Percentiles rank a stretch among this genome's conserved stretches.
Conservation (phyloP, 30 jellyfish, hydroid and myxozoan genomes). For the Nemopilema nomurai region DNA sequence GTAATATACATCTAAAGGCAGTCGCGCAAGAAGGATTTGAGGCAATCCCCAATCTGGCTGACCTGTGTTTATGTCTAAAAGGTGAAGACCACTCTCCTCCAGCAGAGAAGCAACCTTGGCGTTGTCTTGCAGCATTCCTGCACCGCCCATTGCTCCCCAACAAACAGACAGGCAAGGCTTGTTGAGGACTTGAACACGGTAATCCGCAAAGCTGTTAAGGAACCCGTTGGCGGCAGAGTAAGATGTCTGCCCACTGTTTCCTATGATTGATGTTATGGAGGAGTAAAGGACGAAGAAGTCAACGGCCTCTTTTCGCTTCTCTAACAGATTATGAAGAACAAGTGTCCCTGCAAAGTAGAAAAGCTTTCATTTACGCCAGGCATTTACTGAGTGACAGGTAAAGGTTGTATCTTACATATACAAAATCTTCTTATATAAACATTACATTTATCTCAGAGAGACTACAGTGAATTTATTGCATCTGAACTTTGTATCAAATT, state of each 20-base stretch:
- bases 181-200: slow-evolving; percentile 26
- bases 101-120: slow-evolving; percentile 25
- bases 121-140: slow-evolving; percentile 53
- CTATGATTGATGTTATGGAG: slow-evolving; percentile 45
- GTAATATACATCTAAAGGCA: no score
- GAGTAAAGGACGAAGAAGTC: slow-evolving; percentile 64
- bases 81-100: slow-evolving; percentile 40
- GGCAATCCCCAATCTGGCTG: neutral
- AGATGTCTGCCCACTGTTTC: slow-evolving; percentile 60
- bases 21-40: no score
- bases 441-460: no score
- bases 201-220: slow-evolving; percentile 66
- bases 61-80: slow-evolving; percentile 51
- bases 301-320: slow-evolving; percentile 11
- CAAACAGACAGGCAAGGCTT: slow-evolving; percentile 60
- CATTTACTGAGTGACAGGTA: no score
- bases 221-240: slow-evolving; percentile 64
- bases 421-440: no score
- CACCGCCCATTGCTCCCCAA: slow-evolving; percentile 86
- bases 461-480: no score
- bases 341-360: slow-evolving; percentile 36
- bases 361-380: no score
- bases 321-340: slow-evolving; percentile 45
- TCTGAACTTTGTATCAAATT: no score
- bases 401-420: no score